These are phyloP conservation scores for Drosophila falleni DNA, from an alignment of 2,888 invertebrate species.

Conservation along the genomic window DNA sequence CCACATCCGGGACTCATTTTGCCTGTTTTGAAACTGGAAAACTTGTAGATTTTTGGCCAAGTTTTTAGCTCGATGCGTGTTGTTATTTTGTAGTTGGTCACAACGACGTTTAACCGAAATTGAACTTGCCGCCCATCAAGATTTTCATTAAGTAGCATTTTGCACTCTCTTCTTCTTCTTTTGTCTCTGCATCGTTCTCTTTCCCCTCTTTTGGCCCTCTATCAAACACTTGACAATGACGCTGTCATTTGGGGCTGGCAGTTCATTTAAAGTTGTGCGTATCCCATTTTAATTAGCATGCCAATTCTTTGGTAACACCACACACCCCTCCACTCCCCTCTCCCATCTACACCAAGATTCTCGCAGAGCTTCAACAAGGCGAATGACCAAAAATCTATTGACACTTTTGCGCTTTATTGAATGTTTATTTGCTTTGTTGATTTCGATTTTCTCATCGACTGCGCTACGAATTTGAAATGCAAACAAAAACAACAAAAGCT, in stretches of 20 bases:
- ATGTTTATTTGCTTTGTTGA: slow-evolving; percentile 80
- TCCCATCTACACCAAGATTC: not conserved
- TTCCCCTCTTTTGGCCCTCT: not conserved
- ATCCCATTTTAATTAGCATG: slow-evolving; percentile 73
- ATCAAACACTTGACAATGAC: slow-evolving; percentile 38
- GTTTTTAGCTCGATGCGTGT: slow-evolving; percentile 50
- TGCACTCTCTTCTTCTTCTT: slow-evolving; percentile 1
- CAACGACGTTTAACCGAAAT: slow-evolving; percentile 57
- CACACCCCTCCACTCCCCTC: not conserved
- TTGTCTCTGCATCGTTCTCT: not conserved
- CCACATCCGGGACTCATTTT: slow-evolving; percentile 74
- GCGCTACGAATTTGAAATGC: slow-evolving; percentile 77
- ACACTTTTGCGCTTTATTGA: slow-evolving; percentile 75
- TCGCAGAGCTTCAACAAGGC: slow-evolving; percentile 2
- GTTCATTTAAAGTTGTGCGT: slow-evolving; percentile 74
- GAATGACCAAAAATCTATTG: slow-evolving; percentile 69
- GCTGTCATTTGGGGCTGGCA: slow-evolving; percentile 65
- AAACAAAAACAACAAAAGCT: slow-evolving; percentile 56
- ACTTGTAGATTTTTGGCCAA: slow-evolving; percentile 56
- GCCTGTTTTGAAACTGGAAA: slow-evolving; percentile 49
- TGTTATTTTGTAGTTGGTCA: slow-evolving; percentile 48
- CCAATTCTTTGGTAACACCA: slow-evolving; percentile 24
- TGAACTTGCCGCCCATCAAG: slow-evolving; percentile 55
- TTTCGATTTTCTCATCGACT: slow-evolving; percentile 74
- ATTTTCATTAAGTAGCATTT: slow-evolving; percentile 64